Evolutionary conservation across 2,113 vertebrate genomes (phyloP), one percentile per base, ranked within the genome.

Genomic region (Pollimyrus isidori): DNA sequence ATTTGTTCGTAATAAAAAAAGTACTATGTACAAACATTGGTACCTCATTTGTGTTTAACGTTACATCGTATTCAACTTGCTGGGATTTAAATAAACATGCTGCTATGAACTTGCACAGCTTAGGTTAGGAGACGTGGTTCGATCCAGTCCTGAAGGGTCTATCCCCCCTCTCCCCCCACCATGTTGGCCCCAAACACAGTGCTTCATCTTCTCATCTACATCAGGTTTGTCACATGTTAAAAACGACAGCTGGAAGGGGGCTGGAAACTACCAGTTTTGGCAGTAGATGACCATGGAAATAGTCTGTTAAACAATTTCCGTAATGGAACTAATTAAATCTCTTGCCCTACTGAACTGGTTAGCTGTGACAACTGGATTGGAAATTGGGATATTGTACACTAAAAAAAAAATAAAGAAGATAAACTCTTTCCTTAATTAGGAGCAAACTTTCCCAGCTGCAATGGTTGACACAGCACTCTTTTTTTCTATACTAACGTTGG

Each of bases 1-100:
- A 96, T 95, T 95, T 92, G 90, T 95, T 90, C 92, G 86, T 94
- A 94, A 95, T 94, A 95, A 95, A 95, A 95, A 53, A 96, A 95
- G 93, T 91, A 93, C 48, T 65, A 45, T 92, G 93, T 95, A 95
- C 91, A 96, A 96, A 95, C 92, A 91, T 69, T 92, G 90, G 93
- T 94, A 95, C 94, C 86, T 93, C 76, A 76, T 91, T 86, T 92
- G 49, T 90, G 21, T 93, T 92, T 90, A 91, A 92, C 89, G 92
- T 94, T 88, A 88, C 86, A 39, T 92, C 42, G 56, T 89, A 91
- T 90, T 49, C 92, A 91, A 92, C 89, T 89, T 92, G 76, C 52
- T 92, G 91, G 23, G 30, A 88, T 90, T 91, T 91, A 26, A 90
- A 92, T 56, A 91, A 89, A 92, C 89, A 88, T 42, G 91, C 76